Evolutionary conservation across 2,113 vertebrate species (phyloP), one percentile per base, ranked within the genome.

Genomic region (Columba livia): DNA sequence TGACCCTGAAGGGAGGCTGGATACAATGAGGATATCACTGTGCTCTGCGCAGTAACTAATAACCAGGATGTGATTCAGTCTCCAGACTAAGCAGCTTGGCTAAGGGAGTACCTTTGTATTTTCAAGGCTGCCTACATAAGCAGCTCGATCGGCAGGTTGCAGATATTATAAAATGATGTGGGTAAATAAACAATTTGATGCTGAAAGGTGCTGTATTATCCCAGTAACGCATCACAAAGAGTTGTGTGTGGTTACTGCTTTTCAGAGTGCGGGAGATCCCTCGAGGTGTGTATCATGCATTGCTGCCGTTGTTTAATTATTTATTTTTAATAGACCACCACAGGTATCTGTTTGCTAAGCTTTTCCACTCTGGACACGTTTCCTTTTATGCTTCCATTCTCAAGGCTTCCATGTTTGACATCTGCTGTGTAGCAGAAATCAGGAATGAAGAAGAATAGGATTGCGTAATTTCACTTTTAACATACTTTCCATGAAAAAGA

Each of bases 1-100:
- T 19, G 32, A 40, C 61, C 11, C 15, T 31, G 47, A 65, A 36
- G 4, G 56, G 61, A 82, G 25, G 23, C 48, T 42, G 3, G 6
- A 3, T 56, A 24, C 29, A 28, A 7, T 2, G 3, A 6, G 11
- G 40, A 6, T 28, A 15, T 54, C 10, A 0, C 50, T 1, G 2
- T 72, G 67, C 31, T 53, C 26, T 71, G 44, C 54, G 6, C 44
- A 26, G 47, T 31, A 38, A 42, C 34, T 56, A 13, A 20, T 50
- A 50, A 54, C 13, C 8, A 44, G 65, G 21, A 18, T 61, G 26
- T 25, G 24, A 67, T 72, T 54, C 36, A 17, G 16, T 16, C 20
- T 34, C 72, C 2, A 3, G 24, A 4, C 47, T 75, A 57, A 73
- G 7, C 44, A 50, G 0, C 34, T 34, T 81, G 36, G 25, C 60